phyloP scores from a whole-genome alignment of 1,140 invertebrate species.

The Lethocerus indicus region DNA sequence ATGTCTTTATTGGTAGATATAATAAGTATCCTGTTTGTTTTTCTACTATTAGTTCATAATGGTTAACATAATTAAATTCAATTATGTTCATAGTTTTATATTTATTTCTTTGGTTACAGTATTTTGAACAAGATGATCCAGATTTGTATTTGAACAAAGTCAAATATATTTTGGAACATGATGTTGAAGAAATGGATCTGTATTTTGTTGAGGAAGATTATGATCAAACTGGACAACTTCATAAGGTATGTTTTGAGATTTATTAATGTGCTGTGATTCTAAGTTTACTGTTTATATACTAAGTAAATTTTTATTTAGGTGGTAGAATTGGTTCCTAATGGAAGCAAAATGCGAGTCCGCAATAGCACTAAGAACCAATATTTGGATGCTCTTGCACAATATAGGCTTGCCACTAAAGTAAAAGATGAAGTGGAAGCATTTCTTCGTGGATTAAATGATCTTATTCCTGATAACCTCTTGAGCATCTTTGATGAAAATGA shows the following conservation, averaged over 20 bases:
- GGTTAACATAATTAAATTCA: neutral
- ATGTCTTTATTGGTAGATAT: neutral
- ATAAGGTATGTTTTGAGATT: conserved; percentile 30
- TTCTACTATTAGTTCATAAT: neutral
- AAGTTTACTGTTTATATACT: neutral
- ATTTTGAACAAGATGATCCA: conserved; percentile 91
- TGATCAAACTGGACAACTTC: conserved; percentile 53
- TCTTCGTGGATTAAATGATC: conserved; percentile 71
- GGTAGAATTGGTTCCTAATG: conserved; percentile 59
- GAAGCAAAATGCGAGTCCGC: conserved; percentile 46
- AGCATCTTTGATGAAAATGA: conserved; percentile 95
- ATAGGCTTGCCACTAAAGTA: conserved; percentile 61
- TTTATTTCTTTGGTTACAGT: conserved; percentile 33
- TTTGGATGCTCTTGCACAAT: conserved; percentile 76
- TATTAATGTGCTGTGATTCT: neutral
- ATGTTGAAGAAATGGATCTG: conserved; percentile 70
- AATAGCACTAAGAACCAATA: conserved; percentile 68
- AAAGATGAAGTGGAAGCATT: conserved; percentile 77
- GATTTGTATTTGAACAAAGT: conserved; percentile 83
- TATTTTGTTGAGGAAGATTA: conserved; percentile 83
- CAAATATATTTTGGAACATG: conserved; percentile 80
- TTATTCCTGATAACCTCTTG: conserved; percentile 81
- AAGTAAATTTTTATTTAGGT: conserved; percentile 21
- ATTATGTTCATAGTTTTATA: neutral
- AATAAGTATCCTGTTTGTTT: neutral